These are phyloP conservation scores for Ariolimax columbianus DNA, from an alignment of 2,888 invertebrate genomes.

Conservation along the genomic window DNA sequence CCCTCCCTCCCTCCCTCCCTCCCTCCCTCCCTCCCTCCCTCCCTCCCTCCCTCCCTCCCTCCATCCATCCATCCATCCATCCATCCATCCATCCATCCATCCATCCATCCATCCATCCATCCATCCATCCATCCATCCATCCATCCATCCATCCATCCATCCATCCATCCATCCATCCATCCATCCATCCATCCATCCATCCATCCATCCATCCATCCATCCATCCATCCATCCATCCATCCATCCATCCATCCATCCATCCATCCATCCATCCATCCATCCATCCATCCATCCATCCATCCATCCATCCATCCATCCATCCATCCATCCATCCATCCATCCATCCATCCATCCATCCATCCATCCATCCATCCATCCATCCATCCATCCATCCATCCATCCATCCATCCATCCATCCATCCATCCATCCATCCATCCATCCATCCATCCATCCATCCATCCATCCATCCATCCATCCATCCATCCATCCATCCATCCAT, in stretches of 20 bases:
- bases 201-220: neutral
- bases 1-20: neutral
- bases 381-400: neutral
- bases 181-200: neutral
- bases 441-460: neutral
- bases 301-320: neutral
- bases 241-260: neutral
- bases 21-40: neutral
- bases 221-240: neutral
- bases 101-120: neutral
- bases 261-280: neutral
- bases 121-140: neutral
- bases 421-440: neutral
- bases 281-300: neutral
- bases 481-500: neutral
- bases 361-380: neutral
- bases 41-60: no score
- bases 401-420: neutral
- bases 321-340: neutral
- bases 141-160: neutral
- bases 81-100: neutral
- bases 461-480: no score
- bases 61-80: no score
- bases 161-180: neutral
- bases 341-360: neutral